Conservation (phyloP, 2,888 invertebrate species). For the Standfussiana lucernea region DNA sequence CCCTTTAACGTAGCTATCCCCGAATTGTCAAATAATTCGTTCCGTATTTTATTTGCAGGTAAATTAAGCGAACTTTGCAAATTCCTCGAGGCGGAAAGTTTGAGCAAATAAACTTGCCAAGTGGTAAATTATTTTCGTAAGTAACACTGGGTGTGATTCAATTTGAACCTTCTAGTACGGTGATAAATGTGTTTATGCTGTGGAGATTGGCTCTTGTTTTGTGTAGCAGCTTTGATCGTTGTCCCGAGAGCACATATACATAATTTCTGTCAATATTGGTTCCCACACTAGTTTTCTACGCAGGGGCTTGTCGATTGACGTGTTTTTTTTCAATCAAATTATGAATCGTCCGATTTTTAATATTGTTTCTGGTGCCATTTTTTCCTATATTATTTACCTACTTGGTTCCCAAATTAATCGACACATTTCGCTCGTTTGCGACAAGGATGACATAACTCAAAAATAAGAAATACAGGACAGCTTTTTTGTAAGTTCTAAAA, state of each 20-base stretch:
- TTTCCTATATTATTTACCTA: background rate
- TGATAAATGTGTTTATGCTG: conserved; percentile 46
- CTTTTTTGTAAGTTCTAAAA: too few relatives aligned
- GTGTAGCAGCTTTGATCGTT: conserved; percentile 73
- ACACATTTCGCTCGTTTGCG: too few relatives aligned
- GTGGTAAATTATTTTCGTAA: conserved; percentile 62
- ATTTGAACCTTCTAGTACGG: conserved; percentile 51
- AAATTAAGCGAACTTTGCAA: conserved; percentile 68
- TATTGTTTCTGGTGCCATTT: background rate
- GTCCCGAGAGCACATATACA: conserved; percentile 65
- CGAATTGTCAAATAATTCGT: conserved; percentile 64
- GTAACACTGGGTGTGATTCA: conserved; percentile 27
- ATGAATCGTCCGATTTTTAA: background rate
- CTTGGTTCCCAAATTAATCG: conserved; percentile 16
- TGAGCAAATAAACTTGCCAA: conserved; percentile 65
- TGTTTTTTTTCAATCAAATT: conserved; percentile 12
- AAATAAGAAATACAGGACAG: too few relatives aligned
- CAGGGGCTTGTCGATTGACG: background rate
- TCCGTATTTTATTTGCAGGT: conserved; percentile 70
- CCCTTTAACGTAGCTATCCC: conserved; percentile 48
- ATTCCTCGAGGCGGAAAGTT: conserved; percentile 67
- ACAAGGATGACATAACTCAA: too few relatives aligned
- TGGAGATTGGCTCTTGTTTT: conserved; percentile 39
- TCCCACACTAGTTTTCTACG: conserved; percentile 37
- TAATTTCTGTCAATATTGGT: conserved; percentile 48